phyloP scores from a whole-genome alignment of 2,113 vertebrate species.

The Takifugu bimaculatus region DNA sequence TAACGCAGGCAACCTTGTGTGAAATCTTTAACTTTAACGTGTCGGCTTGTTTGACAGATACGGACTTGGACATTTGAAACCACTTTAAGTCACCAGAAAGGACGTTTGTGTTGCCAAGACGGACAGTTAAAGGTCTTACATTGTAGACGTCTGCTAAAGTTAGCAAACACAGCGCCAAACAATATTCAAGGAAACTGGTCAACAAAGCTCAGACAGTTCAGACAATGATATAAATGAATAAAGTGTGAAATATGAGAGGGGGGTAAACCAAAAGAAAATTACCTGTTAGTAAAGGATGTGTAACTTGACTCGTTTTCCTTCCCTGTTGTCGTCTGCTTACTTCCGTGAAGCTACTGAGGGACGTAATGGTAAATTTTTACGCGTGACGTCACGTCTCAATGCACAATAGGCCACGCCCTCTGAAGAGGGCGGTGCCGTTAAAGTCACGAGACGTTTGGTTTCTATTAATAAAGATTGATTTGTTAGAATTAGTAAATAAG shows the following conservation, averaged over 20 bases:
- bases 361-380: slow-evolving; percentile 41
- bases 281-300: slow-evolving; percentile 20
- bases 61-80: accelerated
- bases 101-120: no score
- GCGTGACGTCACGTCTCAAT: no score
- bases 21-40: not conserved
- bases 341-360: slow-evolving; percentile 48
- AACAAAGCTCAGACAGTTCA: not conserved
- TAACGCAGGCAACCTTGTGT: not conserved
- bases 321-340: slow-evolving; percentile 39
- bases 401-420: not conserved
- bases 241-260: accelerated
- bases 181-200: slow-evolving; percentile 1
- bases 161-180: slow-evolving; percentile 20
- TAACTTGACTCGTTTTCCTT: slow-evolving; percentile 45
- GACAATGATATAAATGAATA: accelerated
- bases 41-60: not conserved
- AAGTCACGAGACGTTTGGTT: no score
- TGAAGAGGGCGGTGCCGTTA: not conserved
- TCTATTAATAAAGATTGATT: no score
- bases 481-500: no score
- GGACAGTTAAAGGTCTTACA: not conserved
- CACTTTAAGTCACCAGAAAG: not conserved
- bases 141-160: slow-evolving; percentile 26
- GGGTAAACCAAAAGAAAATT: not conserved